phyloP scores from a whole-genome alignment of 1,140 invertebrate species.

The Scylla paramamosain region DNA sequence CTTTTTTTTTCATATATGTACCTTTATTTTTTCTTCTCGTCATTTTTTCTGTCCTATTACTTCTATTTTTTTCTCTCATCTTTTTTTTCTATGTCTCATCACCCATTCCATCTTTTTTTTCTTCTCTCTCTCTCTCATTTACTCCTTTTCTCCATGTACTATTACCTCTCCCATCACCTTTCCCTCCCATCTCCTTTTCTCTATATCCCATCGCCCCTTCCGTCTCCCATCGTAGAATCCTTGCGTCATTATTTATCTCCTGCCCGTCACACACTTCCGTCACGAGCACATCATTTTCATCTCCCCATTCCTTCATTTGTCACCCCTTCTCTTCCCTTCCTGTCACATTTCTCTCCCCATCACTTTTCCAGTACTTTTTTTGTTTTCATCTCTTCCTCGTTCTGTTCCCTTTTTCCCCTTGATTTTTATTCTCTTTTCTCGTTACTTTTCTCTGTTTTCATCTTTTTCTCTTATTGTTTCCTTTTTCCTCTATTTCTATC shows the following conservation, averaged over 20 bases:
- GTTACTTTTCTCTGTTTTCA: no score
- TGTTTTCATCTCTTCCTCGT: not conserved
- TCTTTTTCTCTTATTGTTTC: not conserved
- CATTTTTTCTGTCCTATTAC: not conserved
- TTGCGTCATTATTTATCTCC: no score
- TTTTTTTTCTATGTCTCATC: not conserved
- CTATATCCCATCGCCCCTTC: not conserved
- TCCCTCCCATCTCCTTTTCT: not conserved
- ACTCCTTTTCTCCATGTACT: no score
- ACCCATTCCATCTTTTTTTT: no score
- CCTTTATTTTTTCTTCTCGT: not conserved
- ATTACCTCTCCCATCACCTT: no score
- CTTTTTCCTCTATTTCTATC: not conserved
- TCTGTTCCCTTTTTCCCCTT: not conserved
- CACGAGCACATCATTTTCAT: not conserved
- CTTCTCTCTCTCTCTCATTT: no score
- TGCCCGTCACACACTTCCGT: not conserved
- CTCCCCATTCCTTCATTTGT: not conserved
- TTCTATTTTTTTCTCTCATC: not conserved
- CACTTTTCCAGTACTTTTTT: no score
- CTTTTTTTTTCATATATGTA: not conserved
- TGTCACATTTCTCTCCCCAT: not conserved
- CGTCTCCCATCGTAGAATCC: no score
- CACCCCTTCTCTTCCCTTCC: not conserved
- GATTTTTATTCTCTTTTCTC: not conserved